phyloP scores from a whole-genome alignment of 2,113 vertebrate genomes.

The Tachysurus vachellii region DNA sequence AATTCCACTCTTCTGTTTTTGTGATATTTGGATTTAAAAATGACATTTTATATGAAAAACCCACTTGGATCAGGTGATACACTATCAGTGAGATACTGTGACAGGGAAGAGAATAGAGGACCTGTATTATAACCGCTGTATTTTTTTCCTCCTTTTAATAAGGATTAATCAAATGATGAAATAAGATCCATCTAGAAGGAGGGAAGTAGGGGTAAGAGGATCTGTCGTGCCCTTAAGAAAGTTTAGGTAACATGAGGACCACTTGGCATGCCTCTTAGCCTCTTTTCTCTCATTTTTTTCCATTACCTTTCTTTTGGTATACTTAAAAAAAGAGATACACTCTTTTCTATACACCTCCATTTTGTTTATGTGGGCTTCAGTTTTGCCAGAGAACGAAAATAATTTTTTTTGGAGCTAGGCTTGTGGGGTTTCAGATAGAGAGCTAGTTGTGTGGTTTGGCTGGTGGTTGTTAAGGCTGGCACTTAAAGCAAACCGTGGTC shows the following conservation, averaged over 20 bases:
- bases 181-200: slow-evolving; percentile 42
- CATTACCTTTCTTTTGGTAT: slow-evolving; percentile 1
- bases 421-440: slow-evolving; percentile 23
- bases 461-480: slow-evolving; percentile 24
- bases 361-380: not conserved
- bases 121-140: slow-evolving; percentile 15
- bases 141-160: slow-evolving; percentile 39
- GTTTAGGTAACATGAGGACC: slow-evolving; percentile 51
- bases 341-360: not conserved
- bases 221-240: slow-evolving; percentile 50
- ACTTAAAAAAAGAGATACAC: slow-evolving; percentile 7
- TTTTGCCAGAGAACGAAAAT: slow-evolving; percentile 7
- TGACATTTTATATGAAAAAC: not conserved
- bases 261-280: slow-evolving; percentile 46
- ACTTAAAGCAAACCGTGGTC: slow-evolving; percentile 26
- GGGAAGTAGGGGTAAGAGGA: slow-evolving; percentile 46
- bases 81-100: slow-evolving; percentile 28
- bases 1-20: not conserved
- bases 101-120: slow-evolving; percentile 30
- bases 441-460: slow-evolving; percentile 21
- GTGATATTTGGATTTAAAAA: not conserved
- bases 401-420: slow-evolving; percentile 6
- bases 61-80: slow-evolving; percentile 12
- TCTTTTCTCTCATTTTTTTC: slow-evolving; percentile 35
- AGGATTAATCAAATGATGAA: slow-evolving; percentile 57